Percentiles rank a stretch among this genome's conserved stretches.
Conservation (phyloP, 1,140 invertebrate species). For the Zaprionus kolodkinae region DNA sequence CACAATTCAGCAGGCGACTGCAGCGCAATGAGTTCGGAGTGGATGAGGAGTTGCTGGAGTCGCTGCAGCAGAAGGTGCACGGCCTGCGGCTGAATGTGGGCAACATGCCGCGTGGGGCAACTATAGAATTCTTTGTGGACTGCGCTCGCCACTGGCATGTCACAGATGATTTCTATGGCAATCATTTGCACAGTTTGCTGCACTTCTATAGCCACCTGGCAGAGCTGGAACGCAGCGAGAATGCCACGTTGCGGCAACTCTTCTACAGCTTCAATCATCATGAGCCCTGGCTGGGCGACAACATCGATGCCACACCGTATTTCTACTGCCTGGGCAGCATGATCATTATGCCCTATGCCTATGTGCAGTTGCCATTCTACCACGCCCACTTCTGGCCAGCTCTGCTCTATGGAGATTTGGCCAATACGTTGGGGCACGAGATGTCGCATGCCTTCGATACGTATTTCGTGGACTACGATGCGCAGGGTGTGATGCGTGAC, state of each 20-base stretch:
- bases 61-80: slow-evolving; percentile 44
- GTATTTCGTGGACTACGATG: slow-evolving; percentile 67
- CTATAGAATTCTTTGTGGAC: slow-evolving; percentile 42
- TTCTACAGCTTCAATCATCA: slow-evolving; percentile 76
- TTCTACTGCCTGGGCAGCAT: slow-evolving; percentile 72
- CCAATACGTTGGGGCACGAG: slow-evolving; percentile 73
- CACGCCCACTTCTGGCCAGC: slow-evolving; percentile 61
- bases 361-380: slow-evolving; percentile 70
- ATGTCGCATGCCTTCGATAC: slow-evolving; percentile 72
- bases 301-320: slow-evolving; percentile 73
- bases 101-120: slow-evolving; percentile 60
- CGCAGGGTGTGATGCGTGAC: slow-evolving; percentile 48
- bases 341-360: slow-evolving; percentile 74
- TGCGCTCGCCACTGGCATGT: slow-evolving; percentile 43
- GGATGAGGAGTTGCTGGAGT: slow-evolving; percentile 24
- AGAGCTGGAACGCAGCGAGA: slow-evolving; percentile 43
- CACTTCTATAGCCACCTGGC: slow-evolving; percentile 52
- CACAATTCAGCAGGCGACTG: slow-evolving; percentile 43
- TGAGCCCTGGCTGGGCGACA: slow-evolving; percentile 59
- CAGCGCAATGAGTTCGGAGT: slow-evolving; percentile 44
- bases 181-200: slow-evolving; percentile 59
- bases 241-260: slow-evolving; percentile 24
- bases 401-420: slow-evolving; percentile 70
- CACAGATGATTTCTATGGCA: slow-evolving; percentile 54
- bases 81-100: slow-evolving; percentile 61